Base-by-base conservation (phyloP, 2,888 invertebrate genomes). In the Pediacus dermestoides region DNA sequence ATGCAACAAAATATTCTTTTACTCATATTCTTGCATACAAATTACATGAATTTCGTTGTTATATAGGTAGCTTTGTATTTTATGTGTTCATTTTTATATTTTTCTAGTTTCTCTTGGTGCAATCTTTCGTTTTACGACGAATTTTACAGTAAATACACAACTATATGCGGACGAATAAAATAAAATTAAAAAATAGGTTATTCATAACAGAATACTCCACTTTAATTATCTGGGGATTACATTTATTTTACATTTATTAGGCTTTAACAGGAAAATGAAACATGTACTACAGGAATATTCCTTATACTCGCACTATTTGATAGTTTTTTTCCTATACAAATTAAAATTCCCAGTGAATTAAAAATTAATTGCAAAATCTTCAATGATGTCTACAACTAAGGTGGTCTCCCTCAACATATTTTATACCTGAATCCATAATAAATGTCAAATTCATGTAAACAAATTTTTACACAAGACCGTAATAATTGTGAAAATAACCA, bases 401-500 rank as follows among this genome's bases (percentile, higher is more conserved):
- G 37, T 37, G 37, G 37, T 37, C 37, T n/a, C n/a, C n/a, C n/a
- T 32, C 11, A 25, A 32, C 32, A 26, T 32, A 37, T 37, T 33
- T 37, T 32, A 31, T 13, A 13, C 37, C 7, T 11, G 8, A 22
- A 23, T 37, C 16, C n/a, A 32, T 15, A 33, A 37, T 37, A 37
- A 37, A 37, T 37, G 37, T 37, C 37, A 37, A 37, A 37, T 26
- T 32, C 25, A 37, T 32, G 32, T 37, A 33, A n/a, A 23, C 23
- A 37, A 18, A 18, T 32, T 32, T 37, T 33, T 37, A 23, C 23
- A 11, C 18, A 16, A 2, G 10, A 8, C 8, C 30, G 11, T 13
- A 33, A 15, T 37, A 37, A 37, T 37, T 33, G 37, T 25, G 37
- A 21, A 31, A 18, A 11, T 26, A 10, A 35, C 35, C 35, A 16